Evolutionary conservation across 2,888 invertebrate genomes (phyloP).

Genomic region (Ephialtes manifestator): DNA sequence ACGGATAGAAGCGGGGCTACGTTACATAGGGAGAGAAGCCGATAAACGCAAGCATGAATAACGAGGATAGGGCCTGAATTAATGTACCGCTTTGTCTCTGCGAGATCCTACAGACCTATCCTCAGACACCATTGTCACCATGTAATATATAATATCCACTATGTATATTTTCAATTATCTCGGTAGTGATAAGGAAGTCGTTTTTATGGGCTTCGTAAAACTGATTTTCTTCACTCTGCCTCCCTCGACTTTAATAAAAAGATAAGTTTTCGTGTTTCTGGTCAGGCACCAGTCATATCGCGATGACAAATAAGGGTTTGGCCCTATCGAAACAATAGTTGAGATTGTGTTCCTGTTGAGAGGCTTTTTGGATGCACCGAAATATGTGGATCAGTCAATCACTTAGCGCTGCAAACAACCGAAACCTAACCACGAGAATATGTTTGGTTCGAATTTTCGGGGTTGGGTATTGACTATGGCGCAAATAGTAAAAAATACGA

Average conservation of each 20-base stretch:
- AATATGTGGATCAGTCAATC: constrained; percentile 67
- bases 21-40: constrained; percentile 37
- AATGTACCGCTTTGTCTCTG: constrained; percentile 68
- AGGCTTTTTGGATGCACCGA: constrained; percentile 31
- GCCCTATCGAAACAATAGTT: constrained; percentile 11
- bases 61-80: constrained; percentile 68
- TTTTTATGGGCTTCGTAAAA: constrained; percentile 24
- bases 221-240: constrained; percentile 6
- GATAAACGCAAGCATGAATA: constrained; percentile 68
- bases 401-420: constrained; percentile 68
- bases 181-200: constrained; percentile 30
- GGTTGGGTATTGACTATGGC: not conserved
- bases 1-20: constrained; percentile 34
- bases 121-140: constrained; percentile 40
- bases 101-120: constrained; percentile 29
- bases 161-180: constrained; percentile 55
- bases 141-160: constrained; percentile 16
- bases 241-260: not conserved
- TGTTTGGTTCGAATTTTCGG: not conserved
- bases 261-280: not conserved
- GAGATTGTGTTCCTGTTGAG: constrained; percentile 18
- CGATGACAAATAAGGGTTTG: constrained; percentile 37
- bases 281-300: not conserved
- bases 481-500: not conserved
- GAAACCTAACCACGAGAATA: not conserved